These are phyloP conservation scores for Microplitis deprimator DNA, from an alignment of 2,888 invertebrate genomes.

Conservation along the genomic window DNA sequence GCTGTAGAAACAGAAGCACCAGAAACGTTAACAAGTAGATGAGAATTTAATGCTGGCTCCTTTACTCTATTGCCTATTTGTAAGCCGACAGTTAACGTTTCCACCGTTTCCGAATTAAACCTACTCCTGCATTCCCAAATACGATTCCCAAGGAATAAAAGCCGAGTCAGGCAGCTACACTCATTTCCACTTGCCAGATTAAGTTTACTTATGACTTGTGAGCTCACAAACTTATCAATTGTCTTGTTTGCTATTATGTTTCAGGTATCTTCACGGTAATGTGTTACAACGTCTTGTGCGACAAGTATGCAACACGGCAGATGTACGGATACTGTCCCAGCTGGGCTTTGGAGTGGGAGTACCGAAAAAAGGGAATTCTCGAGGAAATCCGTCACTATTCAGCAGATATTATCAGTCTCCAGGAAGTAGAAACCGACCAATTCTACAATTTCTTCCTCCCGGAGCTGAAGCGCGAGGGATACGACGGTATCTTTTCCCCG, in stretches of 20 bases:
- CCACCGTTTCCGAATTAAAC: slow-evolving; percentile 13
- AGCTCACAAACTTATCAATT: background rate
- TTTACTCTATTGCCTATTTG: slow-evolving; percentile 51
- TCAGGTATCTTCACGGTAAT: slow-evolving; percentile 97
- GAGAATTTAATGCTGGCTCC: slow-evolving; percentile 47
- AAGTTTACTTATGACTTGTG: too few species aligned
- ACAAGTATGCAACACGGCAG: slow-evolving; percentile 98
- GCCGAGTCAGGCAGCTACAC: too few species aligned
- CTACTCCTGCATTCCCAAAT: slow-evolving; percentile 48
- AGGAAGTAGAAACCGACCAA: slow-evolving; percentile 99
- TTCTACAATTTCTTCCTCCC: slow-evolving; percentile 97
- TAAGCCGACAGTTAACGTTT: slow-evolving; percentile 46
- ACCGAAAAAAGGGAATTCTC: slow-evolving; percentile 96
- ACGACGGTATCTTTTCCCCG: slow-evolving; percentile 96
- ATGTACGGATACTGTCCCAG: slow-evolving; percentile 99
- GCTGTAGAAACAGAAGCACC: slow-evolving; percentile 25
- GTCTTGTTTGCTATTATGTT: slow-evolving; percentile 48
- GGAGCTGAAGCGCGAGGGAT: slow-evolving; percentile 91
- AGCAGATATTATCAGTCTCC: slow-evolving; percentile 96
- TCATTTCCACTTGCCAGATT: too few species aligned
- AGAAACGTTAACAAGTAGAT: slow-evolving; percentile 20
- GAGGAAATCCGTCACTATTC: slow-evolving; percentile 96
- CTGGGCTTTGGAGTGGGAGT: slow-evolving; percentile 99
- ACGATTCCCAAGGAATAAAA: slow-evolving; percentile 25
- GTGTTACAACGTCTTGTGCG: slow-evolving; percentile 99